Conservation (phyloP, 2,113 vertebrate genomes). For the Sebastes fasciatus region DNA sequence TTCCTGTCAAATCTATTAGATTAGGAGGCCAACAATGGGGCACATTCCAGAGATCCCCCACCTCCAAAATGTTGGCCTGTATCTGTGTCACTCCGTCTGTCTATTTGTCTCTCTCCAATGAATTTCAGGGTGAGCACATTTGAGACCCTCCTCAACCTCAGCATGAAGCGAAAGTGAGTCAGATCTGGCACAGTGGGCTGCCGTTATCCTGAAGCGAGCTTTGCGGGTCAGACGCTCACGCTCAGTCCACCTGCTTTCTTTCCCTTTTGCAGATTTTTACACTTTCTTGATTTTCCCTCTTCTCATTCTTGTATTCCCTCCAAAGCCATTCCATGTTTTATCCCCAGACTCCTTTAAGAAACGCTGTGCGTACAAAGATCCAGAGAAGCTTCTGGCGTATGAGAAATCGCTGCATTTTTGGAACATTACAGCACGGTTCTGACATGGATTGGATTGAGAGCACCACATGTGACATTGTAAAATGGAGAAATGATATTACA, state of each 20-base stretch:
- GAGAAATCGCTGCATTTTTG: conserved; percentile 40
- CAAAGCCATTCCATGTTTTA: conserved; percentile 48
- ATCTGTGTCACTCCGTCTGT: neutral
- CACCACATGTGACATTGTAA: conserved; percentile 44
- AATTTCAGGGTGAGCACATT: conserved; percentile 18
- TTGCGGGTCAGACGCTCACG: conserved; percentile 32
- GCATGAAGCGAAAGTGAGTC: conserved; percentile 22
- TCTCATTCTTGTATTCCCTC: conserved; percentile 54
- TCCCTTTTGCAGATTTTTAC: conserved; percentile 39
- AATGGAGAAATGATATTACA: conserved; percentile 38
- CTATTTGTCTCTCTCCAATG: neutral
- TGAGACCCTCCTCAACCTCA: conserved; percentile 14
- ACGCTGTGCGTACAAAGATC: neutral
- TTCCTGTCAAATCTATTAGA: conserved; percentile 48
- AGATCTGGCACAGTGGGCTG: conserved; percentile 26
- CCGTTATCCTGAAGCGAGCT: conserved; percentile 33
- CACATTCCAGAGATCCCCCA: conserved; percentile 2
- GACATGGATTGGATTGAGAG: conserved; percentile 39
- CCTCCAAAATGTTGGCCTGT: conserved; percentile 1
- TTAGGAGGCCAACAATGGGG: conserved; percentile 14
- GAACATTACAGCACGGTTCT: conserved; percentile 8
- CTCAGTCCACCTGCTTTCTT: conserved; percentile 55
- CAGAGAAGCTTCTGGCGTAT: conserved; percentile 40
- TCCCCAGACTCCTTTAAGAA: conserved; percentile 46
- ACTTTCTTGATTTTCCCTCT: conserved; percentile 46